Evolutionary conservation across 1,140 invertebrate genomes (phyloP), one percentile per base, ranked within the genome.

Genomic region (Leptinotarsa undecemlineata): DNA sequence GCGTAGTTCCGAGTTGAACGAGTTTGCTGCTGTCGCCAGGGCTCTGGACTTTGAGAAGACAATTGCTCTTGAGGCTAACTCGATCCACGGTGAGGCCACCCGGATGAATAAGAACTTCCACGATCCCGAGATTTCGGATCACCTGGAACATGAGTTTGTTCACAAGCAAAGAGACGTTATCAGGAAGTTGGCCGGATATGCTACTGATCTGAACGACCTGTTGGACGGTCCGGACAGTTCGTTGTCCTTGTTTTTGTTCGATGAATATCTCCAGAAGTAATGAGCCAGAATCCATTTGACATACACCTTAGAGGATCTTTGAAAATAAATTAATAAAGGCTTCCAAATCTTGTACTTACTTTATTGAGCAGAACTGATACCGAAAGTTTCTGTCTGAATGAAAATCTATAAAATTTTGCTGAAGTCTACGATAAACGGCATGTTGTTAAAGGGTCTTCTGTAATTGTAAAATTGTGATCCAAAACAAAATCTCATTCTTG

Each of bases 21-120:
- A 94, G 83, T 69, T 94, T 20, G 88, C 89, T 72, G 90, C 92
- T 62, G 86, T 95, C 68, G 90, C 91, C n/a, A 90, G 89, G 78
- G 93, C 92, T 62, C 83, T 95, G 67, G 93, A 94, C 81, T 90
- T 88, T 20, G 88, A 93, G 82, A 95, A 94, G 85, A 84, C 88
- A 71, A 84, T 94, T 76, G 92, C 92, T 2, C 81, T 86, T n/a
- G 87, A 91, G 72, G 92, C 91, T 6, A 86, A 92, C 79, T 85
- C 87, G 72, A 89, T 95, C 68, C 92, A 94, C 84, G 76, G 76
- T 14, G 84, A 87, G 69, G 87, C 86, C 42, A 87, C 86, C 15
- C 84, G 85, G 79, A 77, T 84, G 73, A 85, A 84, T 78, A 82
- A 86, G 47, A 82, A 86, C 23, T 80, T 86, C 51, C 90, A 91